Percentiles rank a stretch among this genome's conserved stretches.
These are phyloP conservation scores for Oncorhynchus mykiss DNA, from an alignment of 2,113 vertebrate genomes.

Conservation along the genomic window DNA sequence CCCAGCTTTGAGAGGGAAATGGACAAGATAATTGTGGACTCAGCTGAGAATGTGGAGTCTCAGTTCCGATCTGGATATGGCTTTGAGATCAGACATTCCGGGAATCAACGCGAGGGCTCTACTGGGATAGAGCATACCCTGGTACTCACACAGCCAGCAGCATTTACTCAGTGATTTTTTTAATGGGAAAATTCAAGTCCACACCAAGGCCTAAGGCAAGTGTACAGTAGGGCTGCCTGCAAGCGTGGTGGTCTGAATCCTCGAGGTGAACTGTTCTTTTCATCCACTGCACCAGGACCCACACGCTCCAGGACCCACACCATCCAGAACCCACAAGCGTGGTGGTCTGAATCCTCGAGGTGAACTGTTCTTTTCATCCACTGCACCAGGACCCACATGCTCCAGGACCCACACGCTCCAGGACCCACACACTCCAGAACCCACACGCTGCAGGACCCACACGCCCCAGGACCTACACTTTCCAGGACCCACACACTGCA, in stretches of 20 bases:
- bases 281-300: conserved; percentile 36
- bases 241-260: conserved; percentile 39
- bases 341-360: no score
- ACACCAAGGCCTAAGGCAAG: conserved; percentile 31
- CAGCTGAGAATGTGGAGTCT: neutral
- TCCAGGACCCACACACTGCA: no score
- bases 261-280: conserved; percentile 41
- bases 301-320: no score
- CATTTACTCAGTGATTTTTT: conserved; percentile 23
- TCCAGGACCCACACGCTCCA: no score
- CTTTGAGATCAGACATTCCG: conserved; percentile 4
- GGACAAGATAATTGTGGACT: neutral
- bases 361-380: no score
- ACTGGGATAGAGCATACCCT: conserved; percentile 22
- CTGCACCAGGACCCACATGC: no score
- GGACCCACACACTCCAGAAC: no score
- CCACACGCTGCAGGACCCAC: no score
- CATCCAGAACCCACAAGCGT: no score
- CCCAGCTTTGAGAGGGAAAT: no score
- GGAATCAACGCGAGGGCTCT: conserved; percentile 35
- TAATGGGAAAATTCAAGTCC: conserved; percentile 43
- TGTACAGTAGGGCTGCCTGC: neutral
- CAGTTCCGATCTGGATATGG: neutral
- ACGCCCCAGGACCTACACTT: rapidly evolving
- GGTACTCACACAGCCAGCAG: conserved; percentile 39